These are phyloP conservation scores for Eidolon dupreanum DNA, from an alignment of 2,797 vertebrate genomes.

Conservation along the genomic window DNA sequence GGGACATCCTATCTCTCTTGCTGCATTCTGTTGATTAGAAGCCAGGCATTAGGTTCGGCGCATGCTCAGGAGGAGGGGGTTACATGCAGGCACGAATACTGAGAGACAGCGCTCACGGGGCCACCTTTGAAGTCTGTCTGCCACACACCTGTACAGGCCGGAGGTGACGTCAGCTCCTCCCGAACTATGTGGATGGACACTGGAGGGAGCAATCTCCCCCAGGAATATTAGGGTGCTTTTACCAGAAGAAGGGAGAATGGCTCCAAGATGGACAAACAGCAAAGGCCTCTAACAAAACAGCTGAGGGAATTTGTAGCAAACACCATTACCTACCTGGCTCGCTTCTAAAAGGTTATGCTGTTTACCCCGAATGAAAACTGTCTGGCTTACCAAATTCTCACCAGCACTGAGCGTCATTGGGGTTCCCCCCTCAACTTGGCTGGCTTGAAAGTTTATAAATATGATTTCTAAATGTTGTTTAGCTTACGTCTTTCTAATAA, in stretches of 20 bases:
- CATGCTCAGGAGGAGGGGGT: background rate
- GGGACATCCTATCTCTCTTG: background rate
- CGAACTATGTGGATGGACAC: background rate
- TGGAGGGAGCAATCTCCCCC: background rate
- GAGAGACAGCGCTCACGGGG: background rate
- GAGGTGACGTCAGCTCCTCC: background rate
- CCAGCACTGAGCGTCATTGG: background rate
- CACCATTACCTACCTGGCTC: background rate
- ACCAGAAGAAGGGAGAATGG: background rate
- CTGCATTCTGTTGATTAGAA: background rate
- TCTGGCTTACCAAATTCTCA: background rate
- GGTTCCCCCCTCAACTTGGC: background rate
- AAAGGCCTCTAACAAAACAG: background rate
- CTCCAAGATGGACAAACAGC: background rate
- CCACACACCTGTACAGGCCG: background rate
- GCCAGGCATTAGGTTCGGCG: background rate
- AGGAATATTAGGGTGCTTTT: background rate
- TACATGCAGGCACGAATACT: background rate
- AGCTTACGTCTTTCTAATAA: background rate
- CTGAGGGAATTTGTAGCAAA: background rate
- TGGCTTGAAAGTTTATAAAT: background rate
- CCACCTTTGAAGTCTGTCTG: background rate
- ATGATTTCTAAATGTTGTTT: background rate
- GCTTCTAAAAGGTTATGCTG: background rate
- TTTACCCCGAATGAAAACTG: background rate